A percentile compares a stretch with the other conserved stretches of the same genome.
These are phyloP conservation scores for Eupsittula cactorum DNA, from an alignment of 2,113 vertebrate species.

Conservation along the genomic window DNA sequence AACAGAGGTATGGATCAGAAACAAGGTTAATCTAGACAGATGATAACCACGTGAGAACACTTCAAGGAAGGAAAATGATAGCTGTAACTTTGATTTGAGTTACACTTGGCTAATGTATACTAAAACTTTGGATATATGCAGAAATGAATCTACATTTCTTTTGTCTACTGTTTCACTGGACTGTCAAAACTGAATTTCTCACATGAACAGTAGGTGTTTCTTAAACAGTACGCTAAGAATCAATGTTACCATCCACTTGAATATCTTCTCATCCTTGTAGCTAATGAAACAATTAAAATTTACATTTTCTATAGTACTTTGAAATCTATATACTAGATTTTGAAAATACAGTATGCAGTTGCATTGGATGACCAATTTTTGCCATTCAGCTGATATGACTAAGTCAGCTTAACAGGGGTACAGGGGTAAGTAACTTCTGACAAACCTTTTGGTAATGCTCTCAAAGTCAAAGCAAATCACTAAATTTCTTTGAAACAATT, in stretches of 20 bases:
- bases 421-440: background rate
- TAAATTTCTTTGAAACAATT: background rate
- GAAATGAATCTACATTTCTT: background rate
- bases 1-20: background rate
- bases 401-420: background rate
- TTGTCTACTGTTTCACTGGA: background rate
- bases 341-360: background rate
- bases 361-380: background rate
- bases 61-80: background rate
- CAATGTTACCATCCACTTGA: background rate
- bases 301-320: background rate
- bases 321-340: background rate
- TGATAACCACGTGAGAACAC: background rate
- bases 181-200: background rate
- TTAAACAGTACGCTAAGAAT: background rate
- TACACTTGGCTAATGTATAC: background rate
- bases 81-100: background rate
- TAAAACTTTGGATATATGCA: background rate
- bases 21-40: background rate
- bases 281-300: background rate
- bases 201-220: background rate
- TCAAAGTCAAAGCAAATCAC: background rate
- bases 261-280: background rate
- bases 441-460: background rate
- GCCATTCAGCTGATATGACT: background rate